Conservation (phyloP, 2,888 invertebrate species). For the Drosophila nigricruria region DNA sequence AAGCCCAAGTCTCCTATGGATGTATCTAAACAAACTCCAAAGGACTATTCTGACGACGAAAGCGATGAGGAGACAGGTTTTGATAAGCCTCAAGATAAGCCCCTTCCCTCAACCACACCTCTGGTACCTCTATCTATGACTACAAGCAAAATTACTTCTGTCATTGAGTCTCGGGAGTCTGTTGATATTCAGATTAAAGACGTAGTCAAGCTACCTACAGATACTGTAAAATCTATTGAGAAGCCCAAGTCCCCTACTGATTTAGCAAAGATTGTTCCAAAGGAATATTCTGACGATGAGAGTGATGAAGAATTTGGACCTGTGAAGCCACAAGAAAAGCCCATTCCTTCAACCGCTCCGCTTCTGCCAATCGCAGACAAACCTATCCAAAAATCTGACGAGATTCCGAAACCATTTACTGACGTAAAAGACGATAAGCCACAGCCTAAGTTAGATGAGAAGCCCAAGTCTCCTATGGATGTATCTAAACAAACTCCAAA, state of each 20-base stretch:
- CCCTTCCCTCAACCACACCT: background rate
- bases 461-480: constrained; percentile 1
- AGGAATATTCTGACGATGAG: constrained; percentile 1
- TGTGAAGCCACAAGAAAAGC: constrained; percentile 1
- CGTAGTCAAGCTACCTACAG: background rate
- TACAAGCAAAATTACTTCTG: constrained; percentile 1
- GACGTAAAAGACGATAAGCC: background rate
- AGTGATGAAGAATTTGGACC: constrained; percentile 1
- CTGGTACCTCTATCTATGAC: background rate
- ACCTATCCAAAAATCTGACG: background rate
- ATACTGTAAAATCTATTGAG: background rate
- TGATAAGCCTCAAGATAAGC: constrained; percentile 1
- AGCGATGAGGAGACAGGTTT: background rate
- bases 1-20: background rate
- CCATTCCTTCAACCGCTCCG: background rate
- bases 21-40: background rate
- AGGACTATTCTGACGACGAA: background rate
- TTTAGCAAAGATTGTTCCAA: background rate
- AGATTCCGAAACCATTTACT: background rate
- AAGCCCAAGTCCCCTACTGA: background rate
- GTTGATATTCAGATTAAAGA: background rate
- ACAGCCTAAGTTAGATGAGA: background rate
- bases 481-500: background rate
- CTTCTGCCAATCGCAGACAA: background rate
- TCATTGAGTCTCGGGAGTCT: constrained; percentile 1